These are phyloP conservation scores for Halyomorpha halys DNA, from an alignment of 1,140 invertebrate genomes.

Conservation along the genomic window DNA sequence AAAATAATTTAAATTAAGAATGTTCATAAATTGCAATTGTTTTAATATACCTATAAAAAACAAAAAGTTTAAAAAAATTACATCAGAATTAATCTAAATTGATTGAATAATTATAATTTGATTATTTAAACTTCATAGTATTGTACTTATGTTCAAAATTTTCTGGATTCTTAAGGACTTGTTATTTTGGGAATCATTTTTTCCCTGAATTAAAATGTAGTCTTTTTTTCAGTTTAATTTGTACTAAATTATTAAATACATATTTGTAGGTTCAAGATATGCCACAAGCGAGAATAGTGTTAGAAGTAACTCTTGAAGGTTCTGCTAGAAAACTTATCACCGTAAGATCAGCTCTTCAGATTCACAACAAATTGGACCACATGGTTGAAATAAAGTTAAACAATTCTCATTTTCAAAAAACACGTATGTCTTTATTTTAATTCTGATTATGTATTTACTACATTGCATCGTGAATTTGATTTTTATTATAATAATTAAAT, in stretches of 20 bases:
- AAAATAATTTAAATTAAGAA: too few relatives aligned
- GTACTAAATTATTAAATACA: neutral
- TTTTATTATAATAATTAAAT: conserved; percentile 20
- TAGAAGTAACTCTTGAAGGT: conserved; percentile 81
- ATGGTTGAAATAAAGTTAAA: conserved; percentile 59
- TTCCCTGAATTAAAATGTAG: too few relatives aligned
- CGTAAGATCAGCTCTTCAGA: conserved; percentile 76
- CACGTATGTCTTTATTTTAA: conserved; percentile 34
- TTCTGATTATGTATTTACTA: neutral
- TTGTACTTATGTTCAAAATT: too few relatives aligned
- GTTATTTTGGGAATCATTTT: neutral
- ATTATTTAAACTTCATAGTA: too few relatives aligned
- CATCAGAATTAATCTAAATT: too few relatives aligned
- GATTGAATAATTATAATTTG: too few relatives aligned
- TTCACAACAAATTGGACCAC: conserved; percentile 66
- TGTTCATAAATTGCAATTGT: too few relatives aligned
- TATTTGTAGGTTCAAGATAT: conserved; percentile 30
- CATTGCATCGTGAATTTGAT: neutral
- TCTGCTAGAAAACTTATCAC: conserved; percentile 90
- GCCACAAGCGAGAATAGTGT: conserved; percentile 61
- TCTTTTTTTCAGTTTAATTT: too few relatives aligned
- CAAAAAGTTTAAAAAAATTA: too few relatives aligned
- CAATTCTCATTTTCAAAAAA: conserved; percentile 39
- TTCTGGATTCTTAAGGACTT: too few relatives aligned
- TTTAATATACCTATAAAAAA: too few relatives aligned